Percentiles rank a stretch among this genome's conserved stretches.
Evolutionary conservation across 23 tunicate genomes (phyloP).

Genomic region (Diplosoma virens): DNA sequence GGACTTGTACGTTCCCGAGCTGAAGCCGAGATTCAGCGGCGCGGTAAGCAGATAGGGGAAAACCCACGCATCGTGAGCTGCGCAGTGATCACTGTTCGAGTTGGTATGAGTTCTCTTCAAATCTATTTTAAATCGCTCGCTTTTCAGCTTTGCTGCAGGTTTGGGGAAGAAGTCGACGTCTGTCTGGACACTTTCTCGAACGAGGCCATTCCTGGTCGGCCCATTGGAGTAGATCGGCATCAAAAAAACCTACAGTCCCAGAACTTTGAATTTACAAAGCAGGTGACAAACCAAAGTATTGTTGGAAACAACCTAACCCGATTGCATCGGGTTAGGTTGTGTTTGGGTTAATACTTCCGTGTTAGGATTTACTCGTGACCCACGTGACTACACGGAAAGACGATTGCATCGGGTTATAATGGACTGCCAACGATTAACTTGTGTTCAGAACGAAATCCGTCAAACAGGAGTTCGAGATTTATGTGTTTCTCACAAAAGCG

Average conservation of each 20-base stretch:
- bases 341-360: too few relatives aligned
- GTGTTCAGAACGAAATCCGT: constrained; percentile 69
- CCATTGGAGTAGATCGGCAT: constrained; percentile 50
- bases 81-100: too few relatives aligned
- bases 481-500: constrained; percentile 59
- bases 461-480: constrained; percentile 77
- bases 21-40: constrained; percentile 63
- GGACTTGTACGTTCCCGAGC: constrained; percentile 85
- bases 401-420: not conserved
- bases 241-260: constrained; percentile 37
- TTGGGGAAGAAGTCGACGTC: constrained; percentile 54
- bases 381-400: too few relatives aligned
- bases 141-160: constrained; percentile 74
- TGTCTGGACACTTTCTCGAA: constrained; percentile 67
- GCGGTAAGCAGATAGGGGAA: too few relatives aligned
- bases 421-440: too few relatives aligned
- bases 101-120: not conserved
- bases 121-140: not conserved
- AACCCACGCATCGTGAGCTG: too few relatives aligned
- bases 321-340: too few relatives aligned
- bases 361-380: too few relatives aligned
- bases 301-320: too few relatives aligned
- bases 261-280: constrained; percentile 85
- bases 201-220: constrained; percentile 77
- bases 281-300: too few relatives aligned